Evolutionary conservation across 2,113 vertebrate genomes (phyloP), one percentile per base, ranked within the genome.

Genomic region (Scolopax mira): DNA sequence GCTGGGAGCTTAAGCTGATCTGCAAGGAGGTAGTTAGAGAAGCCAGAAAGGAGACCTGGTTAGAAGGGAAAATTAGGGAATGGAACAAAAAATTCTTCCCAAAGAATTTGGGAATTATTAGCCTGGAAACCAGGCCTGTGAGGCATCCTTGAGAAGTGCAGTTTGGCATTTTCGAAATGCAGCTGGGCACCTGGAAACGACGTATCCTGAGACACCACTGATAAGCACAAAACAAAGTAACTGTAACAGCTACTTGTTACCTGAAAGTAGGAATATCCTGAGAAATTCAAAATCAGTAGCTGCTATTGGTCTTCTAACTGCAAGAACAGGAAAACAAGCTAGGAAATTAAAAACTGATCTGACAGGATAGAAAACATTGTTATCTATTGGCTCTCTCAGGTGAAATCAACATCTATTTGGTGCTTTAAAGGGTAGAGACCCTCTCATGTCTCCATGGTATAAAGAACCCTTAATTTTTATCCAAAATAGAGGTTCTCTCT

Each of bases 241-340:
- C 10, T 1, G 1, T 14, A 39, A 35, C 0, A 1, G 5, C 24
- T 60, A 7, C 17, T 67, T 54, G n/a, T n/a, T 4, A 55, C 6
- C 23, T 60, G 54, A 46, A n/a, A 37, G 9, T 66, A 27, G 48
- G 78, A 61, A 31, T 4, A 3, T 62, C 24, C 35, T 52, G 16
- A 52, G 19, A 62, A 67, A 52, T n/a, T 51, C 44, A 61, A 21
- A 77, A 55, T 7, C 2, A 1, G 10, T 51, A 71, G 13, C 18
- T 74, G 13, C 10, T 8, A 9, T 10, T 58, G n/a, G 7, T 42
- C 4, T 55, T 88, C 39, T 55, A 81, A 70, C 35, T 35, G 18
- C 13, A 85, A 79, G 61, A 28, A 3, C 11, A 88, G 30, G 5
- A 57, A 60, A 61, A 52, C 3, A 30, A 13, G 3, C 23, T 52